Evolutionary conservation across 2,797 vertebrate species (phyloP), one percentile per base, ranked within the genome.

Genomic region (Clarias laeviceps): DNA sequence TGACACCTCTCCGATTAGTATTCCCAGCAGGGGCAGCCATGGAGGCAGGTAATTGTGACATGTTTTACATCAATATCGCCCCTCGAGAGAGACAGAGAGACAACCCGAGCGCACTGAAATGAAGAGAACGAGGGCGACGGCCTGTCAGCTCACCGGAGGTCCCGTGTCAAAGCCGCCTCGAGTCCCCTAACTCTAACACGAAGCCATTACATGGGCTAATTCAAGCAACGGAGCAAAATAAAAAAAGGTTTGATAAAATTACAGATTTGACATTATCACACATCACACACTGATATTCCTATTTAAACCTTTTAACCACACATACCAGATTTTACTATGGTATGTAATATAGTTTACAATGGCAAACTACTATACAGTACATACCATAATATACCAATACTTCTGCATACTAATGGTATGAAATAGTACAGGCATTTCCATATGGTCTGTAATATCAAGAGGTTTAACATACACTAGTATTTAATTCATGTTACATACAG

Each of bases 61-160:
- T 91, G 92, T 94, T 95, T 94, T 93, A 91, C 92, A 93, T 91
- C 92, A 93, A 93, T 90, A 91, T 73, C 84, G 88, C 91, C 91
- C 88, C 50, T 50, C 45, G 45, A 50, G 70, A 40, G 89, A 86
- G 79, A 24, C 24, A 32, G 56, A 22, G 74, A 62, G 64, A 50
- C 50, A 83, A 70, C 85, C 87, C 87, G 91, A 91, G 90, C 84
- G 89, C 15, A 0, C 84, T 66, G 37, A 87, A 86, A 90, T 88
- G 87, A 90, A 82, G 82, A 80, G 45, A 64, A 73, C 27, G 20
- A 62, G 73, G 54, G 64, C 59, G 73, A 40, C 5, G 74, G 32
- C 74, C 73, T 27, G 32, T 57, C 84, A 80, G 66, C n/a, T 81
- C 64, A 61, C 34, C 24, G 27, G 56, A 80, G 56, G 17, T 68